Evolutionary conservation across 2,113 vertebrate genomes (phyloP).

Genomic region (Oncorhynchus gorbuscha): DNA sequence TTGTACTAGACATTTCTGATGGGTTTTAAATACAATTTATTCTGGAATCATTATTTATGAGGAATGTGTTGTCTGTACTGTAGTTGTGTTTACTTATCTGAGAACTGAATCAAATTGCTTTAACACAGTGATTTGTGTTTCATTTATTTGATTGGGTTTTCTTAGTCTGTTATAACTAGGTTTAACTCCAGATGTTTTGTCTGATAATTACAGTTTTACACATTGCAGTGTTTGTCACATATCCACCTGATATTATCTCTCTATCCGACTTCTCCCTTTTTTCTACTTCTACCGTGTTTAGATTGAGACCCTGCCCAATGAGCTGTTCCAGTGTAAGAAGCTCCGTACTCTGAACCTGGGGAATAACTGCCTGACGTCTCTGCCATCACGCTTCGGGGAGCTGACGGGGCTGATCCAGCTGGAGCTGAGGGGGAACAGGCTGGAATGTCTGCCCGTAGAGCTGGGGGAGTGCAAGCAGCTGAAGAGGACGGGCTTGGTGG

Average conservation of each 20-base stretch:
- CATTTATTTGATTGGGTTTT: no score
- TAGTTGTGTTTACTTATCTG: background rate
- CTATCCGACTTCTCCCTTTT: background rate
- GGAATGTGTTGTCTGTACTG: no score
- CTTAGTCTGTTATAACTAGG: no score
- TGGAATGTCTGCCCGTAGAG: conserved; percentile 95
- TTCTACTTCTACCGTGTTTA: conserved; percentile 43
- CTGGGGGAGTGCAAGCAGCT: conserved; percentile 92
- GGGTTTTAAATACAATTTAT: background rate
- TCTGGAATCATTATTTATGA: background rate
- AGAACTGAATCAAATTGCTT: background rate
- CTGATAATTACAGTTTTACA: no score
- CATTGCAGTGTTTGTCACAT: background rate
- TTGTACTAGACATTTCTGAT: no score
- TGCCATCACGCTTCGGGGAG: conserved; percentile 93
- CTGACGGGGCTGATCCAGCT: conserved; percentile 89
- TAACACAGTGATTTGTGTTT: no score
- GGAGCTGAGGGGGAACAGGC: conserved; percentile 91
- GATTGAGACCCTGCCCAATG: conserved; percentile 93
- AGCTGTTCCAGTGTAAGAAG: conserved; percentile 97
- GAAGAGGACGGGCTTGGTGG: conserved; percentile 89
- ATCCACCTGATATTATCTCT: background rate
- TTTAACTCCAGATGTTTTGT: no score
- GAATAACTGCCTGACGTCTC: conserved; percentile 90
- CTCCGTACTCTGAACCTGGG: conserved; percentile 93